Base-by-base conservation (phyloP, 2,888 invertebrate genomes). In the Seira musarum region DNA sequence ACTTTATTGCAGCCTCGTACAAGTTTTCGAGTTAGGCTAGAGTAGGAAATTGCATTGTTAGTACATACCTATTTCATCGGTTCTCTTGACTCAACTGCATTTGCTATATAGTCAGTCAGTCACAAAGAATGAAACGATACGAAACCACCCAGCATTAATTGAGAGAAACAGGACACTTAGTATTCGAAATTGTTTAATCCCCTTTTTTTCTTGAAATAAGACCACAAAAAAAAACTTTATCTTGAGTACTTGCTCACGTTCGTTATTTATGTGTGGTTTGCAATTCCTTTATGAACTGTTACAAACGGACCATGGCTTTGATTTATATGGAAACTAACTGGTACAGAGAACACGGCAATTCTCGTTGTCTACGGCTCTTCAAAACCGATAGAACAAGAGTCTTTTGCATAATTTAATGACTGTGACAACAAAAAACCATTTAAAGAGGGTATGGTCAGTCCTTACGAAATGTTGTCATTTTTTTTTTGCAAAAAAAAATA, bases 181-280 rank as follows among this genome's bases (percentile, higher is more conserved):
- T 53, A 3, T 53, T 17, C 13, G 17, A 13, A 17, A 53, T 53
- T 53, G 53, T 17, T 53, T n/a, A 53, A 53, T 30, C 30, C 30
- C 30, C 30, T 30, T 30, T 30, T 30, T 30, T 30, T 30, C 30
- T 30, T 30, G 53, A 53, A 53, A 53, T 53, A 13, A 53, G 53
- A 53, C 53, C 53, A 17, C n/a, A 53, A 13, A 13, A 30, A 13
- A 13, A 53, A 53, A 17, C n/a, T 53, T 53, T 53, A 53, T 53
- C 53, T 53, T 53, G 53, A 53, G 53, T 53, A 2, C 6, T 13
- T 68, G 68, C 68, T 68, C 68, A 68, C 68, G 68, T 68, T 57
- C 53, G 13, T 68, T 49, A 68, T 68, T 57, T 68, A 68, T 68
- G 68, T 40, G 67, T 53, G 53, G 53, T 17, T 13, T 3, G 53